Conservation (phyloP, 2,113 vertebrate species). For the Psophia crepitans region DNA sequence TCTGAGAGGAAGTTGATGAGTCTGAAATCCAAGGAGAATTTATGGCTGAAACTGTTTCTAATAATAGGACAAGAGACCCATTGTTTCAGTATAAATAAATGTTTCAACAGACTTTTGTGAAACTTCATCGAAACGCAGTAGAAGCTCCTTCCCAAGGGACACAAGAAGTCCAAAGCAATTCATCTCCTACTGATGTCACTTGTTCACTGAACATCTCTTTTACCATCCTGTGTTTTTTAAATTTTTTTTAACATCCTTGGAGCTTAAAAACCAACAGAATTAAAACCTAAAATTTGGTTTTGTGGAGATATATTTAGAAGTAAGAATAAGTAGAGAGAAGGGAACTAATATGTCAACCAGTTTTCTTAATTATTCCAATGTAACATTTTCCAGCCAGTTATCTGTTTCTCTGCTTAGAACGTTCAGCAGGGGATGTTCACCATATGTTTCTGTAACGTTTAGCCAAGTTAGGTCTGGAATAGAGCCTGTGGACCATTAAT, state of each 20-base stretch:
- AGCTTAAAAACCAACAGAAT: background rate
- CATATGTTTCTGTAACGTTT: background rate
- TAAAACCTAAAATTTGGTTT: background rate
- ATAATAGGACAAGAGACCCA: background rate
- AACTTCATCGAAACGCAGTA: background rate
- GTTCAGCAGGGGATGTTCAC: background rate
- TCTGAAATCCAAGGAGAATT: background rate
- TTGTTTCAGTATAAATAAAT: background rate
- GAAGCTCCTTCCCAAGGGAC: background rate
- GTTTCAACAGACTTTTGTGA: background rate
- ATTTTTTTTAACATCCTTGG: background rate
- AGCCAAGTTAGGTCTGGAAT: background rate
- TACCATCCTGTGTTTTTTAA: background rate
- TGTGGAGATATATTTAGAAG: background rate
- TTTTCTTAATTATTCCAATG: background rate
- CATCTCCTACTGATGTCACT: background rate
- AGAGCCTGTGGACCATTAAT: background rate
- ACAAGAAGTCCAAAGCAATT: background rate
- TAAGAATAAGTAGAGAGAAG: background rate
- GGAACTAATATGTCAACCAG: background rate
- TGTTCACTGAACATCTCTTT: background rate
- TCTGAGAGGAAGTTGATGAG: background rate
- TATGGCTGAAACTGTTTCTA: background rate
- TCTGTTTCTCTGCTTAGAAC: background rate
- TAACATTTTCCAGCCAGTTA: background rate